A percentile compares a stretch with the other conserved stretches of the same genome.
Evolutionary conservation across 2,113 vertebrate genomes (phyloP).

Genomic region (Eulemur rufifrons): DNA sequence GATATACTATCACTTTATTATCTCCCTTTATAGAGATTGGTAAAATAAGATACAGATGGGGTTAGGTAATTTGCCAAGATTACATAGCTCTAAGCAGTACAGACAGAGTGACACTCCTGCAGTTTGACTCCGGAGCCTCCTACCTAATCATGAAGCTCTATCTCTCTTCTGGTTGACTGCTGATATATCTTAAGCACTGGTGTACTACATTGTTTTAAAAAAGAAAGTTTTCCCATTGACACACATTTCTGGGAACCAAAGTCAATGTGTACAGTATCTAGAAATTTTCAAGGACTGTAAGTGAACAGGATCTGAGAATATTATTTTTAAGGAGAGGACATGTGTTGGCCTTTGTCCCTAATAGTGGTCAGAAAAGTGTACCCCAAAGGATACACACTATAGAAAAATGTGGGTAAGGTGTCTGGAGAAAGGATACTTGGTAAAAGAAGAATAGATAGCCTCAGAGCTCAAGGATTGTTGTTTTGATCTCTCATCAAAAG

Average conservation of each 20-base stretch:
- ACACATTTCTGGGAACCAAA: not conserved
- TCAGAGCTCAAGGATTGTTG: not conserved
- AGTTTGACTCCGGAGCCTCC: not conserved
- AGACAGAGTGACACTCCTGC: not conserved
- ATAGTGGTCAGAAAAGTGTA: not conserved
- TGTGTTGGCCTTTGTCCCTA: not conserved
- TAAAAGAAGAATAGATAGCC: not conserved
- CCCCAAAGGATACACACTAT: not conserved
- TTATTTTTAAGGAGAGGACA: slow-evolving; percentile 31
- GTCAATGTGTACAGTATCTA: not conserved
- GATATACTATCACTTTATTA: not conserved
- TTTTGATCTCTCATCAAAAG: slow-evolving; percentile 12
- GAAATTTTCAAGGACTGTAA: slow-evolving; percentile 30
- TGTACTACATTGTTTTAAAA: not conserved
- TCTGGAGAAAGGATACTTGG: not conserved
- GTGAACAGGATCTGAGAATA: slow-evolving; percentile 21
- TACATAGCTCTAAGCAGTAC: not conserved
- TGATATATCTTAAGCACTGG: not conserved
- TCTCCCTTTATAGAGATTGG: not conserved
- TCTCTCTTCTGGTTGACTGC: not conserved
- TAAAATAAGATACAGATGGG: not conserved
- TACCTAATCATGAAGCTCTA: not conserved
- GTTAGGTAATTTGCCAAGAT: not conserved
- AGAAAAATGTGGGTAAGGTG: not conserved
- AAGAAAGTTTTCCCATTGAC: not conserved